phyloP scores from a whole-genome alignment of 2,113 vertebrate species.

The Aegithalos caudatus region DNA sequence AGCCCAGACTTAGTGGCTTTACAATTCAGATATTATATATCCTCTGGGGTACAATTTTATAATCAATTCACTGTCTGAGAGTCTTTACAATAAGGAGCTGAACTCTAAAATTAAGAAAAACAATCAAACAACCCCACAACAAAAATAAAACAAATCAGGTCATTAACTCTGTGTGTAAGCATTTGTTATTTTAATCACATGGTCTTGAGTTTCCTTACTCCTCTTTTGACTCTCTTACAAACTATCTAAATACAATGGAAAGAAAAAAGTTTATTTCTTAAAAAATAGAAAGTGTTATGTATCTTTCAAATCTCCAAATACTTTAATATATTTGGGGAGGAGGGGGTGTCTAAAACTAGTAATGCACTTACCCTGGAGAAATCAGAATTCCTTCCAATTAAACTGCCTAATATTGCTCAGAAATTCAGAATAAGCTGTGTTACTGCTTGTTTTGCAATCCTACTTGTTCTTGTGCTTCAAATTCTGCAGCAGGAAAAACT shows the following conservation, averaged over 20 bases:
- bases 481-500: constrained; percentile 1
- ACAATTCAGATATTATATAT: not conserved
- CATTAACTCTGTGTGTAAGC: not conserved
- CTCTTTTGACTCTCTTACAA: not conserved
- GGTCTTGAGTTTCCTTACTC: not conserved
- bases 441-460: constrained; percentile 12
- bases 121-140: not conserved
- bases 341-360: not conserved
- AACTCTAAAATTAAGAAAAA: not conserved
- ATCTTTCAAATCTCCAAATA: not conserved
- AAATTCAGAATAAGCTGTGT: not conserved
- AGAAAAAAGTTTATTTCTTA: not conserved
- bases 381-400: not conserved
- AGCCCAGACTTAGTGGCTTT: not conserved
- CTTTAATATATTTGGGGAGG: not conserved
- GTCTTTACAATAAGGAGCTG: not conserved
- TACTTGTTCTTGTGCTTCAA: constrained; percentile 1
- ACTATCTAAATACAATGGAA: not conserved
- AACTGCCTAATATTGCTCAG: not conserved
- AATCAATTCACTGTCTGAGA: not conserved
- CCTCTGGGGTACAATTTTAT: not conserved
- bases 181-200: not conserved
- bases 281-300: not conserved
- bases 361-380: not conserved
- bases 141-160: not conserved